These are phyloP conservation scores for Noctua comes DNA, from an alignment of 2,888 invertebrate species.

Conservation along the genomic window DNA sequence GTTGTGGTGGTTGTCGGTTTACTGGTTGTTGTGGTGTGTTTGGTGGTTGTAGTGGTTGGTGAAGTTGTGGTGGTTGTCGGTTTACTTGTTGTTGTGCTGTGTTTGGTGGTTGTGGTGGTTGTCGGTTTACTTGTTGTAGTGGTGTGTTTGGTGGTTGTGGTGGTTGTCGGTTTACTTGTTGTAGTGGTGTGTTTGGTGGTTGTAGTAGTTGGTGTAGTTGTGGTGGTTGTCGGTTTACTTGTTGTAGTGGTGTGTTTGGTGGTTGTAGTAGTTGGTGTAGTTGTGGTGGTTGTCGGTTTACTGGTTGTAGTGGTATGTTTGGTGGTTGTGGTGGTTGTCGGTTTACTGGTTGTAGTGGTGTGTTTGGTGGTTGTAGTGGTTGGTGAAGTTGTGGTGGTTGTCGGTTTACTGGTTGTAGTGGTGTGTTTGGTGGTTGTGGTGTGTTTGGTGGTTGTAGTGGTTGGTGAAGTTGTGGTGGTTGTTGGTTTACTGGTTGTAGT, in stretches of 20 bases:
- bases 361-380: too few relatives aligned
- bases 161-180: neutral
- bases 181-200: neutral
- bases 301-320: neutral
- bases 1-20: neutral
- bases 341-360: neutral
- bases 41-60: too few relatives aligned
- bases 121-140: neutral
- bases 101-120: neutral
- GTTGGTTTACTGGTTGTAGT: neutral
- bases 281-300: neutral
- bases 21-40: fast-evolving
- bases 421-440: neutral
- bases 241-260: neutral
- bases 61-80: neutral
- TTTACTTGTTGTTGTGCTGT: neutral
- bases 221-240: neutral
- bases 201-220: neutral
- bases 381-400: too few relatives aligned
- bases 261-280: neutral
- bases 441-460: neutral
- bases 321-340: neutral
- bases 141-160: neutral
- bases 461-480: neutral
- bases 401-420: neutral